Base-by-base conservation (phyloP, 2,113 vertebrate species). In the Dipodomys stephensi region DNA sequence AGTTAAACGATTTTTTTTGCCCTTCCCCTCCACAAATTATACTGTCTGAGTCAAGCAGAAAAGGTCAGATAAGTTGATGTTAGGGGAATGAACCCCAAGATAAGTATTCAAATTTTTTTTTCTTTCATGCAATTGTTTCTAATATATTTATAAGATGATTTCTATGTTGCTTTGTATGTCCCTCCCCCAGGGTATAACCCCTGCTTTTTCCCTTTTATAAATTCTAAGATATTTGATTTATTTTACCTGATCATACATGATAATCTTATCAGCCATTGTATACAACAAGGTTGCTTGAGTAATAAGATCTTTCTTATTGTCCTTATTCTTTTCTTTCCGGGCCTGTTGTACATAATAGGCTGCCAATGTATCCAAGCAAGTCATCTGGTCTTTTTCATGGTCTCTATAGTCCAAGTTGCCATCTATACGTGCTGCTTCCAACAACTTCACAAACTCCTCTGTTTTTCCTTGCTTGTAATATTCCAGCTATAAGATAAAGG, bases 231-330 rank as follows among this genome's bases (percentile, higher is more conserved):
- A 77, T 79, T 0, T 44, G 78, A 85, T 9, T 6, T 0, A 23
- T 39, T 97, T 98, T 98, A 99, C 99, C 99, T 99, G 99, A 97
- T 99, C 99, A 7, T 99, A 99, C 99, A 99, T 99, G 96, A 99
- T 99, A 98, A 99, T 99, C 98, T 99, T 99, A 97, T 99, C 99
- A 76, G 99, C 99, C 99, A 99, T 99, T 1, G 99, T 99, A 92
- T 99, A 99, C 44, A 99, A 97, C 81, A 99, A 98, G 10, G 99
- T 99, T 91, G 99, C 99, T 97, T 99, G 99, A 0, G 99, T 99
- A 94, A 99, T 99, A 91, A 99, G 99, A 96, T 99, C 99, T 95
- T 99, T 99, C 97, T 99, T 99, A 95, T 99, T 99, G 98, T 99
- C 99, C 97, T 99, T 99, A 97, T 99, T 99, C 97, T 99, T 99